phyloP scores from a whole-genome alignment of 2,113 vertebrate species.

The Triplophysa dalaica region DNA sequence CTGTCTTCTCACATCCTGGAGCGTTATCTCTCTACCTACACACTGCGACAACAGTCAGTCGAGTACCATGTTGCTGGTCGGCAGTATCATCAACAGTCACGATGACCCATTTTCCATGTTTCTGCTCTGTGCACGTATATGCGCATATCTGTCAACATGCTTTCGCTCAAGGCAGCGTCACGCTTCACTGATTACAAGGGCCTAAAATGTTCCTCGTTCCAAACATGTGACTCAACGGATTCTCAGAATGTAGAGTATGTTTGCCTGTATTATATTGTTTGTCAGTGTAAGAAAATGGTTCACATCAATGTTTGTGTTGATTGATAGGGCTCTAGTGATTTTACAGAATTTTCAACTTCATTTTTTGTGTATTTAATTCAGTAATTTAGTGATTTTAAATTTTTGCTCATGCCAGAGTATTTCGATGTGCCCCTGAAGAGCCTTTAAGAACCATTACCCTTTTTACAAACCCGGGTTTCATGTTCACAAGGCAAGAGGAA shows the following conservation, averaged over 20 bases:
- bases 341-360: too few relatives aligned
- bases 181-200: conserved; percentile 4
- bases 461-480: not conserved
- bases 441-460: not conserved
- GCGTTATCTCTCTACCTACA: conserved; percentile 14
- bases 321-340: too few relatives aligned
- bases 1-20: conserved; percentile 43
- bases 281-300: not conserved
- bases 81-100: not conserved
- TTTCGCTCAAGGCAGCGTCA: not conserved
- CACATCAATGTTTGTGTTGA: not conserved
- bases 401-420: not conserved
- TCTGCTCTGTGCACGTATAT: not conserved
- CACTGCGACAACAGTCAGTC: conserved; percentile 5
- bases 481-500: conserved; percentile 35
- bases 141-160: not conserved
- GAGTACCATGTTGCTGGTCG: not conserved
- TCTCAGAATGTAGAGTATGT: not conserved
- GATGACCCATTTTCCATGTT: too few relatives aligned
- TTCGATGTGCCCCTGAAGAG: not conserved
- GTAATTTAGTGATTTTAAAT: too few relatives aligned
- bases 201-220: conserved; percentile 22
- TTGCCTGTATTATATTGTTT: not conserved
- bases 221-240: conserved; percentile 14
- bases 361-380: not conserved